These are phyloP conservation scores for Hemaris fuciformis DNA, from an alignment of 2,888 invertebrate genomes.

Conservation along the genomic window DNA sequence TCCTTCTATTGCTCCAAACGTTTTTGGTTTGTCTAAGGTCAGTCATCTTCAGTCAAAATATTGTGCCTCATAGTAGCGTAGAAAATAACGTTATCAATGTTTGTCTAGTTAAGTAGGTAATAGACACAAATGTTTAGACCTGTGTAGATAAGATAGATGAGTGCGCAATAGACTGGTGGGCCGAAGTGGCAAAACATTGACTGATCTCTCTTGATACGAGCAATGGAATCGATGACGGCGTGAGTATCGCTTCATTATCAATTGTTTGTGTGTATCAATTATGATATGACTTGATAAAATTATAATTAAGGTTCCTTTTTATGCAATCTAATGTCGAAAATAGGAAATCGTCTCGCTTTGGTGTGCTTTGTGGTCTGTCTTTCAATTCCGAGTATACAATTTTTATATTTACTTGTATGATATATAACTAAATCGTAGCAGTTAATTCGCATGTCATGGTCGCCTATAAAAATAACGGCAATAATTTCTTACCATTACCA, in stretches of 20 bases:
- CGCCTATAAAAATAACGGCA: no score
- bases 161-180: background rate
- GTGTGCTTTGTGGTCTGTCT: no score
- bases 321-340: no score
- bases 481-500: no score
- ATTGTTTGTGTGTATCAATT: background rate
- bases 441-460: no score
- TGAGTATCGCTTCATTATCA: background rate
- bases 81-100: conserved; percentile 1
- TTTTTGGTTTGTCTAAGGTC: background rate
- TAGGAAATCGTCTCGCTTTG: no score
- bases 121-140: background rate
- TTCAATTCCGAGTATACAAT: no score
- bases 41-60: background rate
- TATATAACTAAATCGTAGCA: no score
- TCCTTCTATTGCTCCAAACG: background rate
- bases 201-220: background rate
- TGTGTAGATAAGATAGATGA: background rate
- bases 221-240: background rate
- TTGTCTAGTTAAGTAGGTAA: conserved; percentile 4
- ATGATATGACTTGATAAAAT: background rate
- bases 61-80: background rate
- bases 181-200: background rate
- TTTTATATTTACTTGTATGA: no score
- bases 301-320: background rate